A percentile compares a stretch with the other conserved stretches of the same genome.
Conservation (phyloP, 1,140 invertebrate species). For the Eriocheir sinensis region DNA sequence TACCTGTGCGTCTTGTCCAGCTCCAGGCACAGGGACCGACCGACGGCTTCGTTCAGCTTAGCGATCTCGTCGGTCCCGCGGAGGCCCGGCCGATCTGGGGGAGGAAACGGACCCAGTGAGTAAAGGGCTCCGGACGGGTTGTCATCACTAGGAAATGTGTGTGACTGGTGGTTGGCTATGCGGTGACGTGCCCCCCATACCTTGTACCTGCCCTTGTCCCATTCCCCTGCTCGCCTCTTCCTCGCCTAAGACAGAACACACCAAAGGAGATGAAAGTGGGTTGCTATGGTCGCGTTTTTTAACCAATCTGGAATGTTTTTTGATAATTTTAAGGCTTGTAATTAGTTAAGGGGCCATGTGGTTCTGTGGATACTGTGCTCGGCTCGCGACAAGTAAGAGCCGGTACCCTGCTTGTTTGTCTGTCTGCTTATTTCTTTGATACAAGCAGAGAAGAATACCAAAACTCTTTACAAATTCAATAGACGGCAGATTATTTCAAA, state of each 20-base stretch:
- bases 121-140: background rate
- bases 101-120: background rate
- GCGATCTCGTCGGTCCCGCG: slow-evolving; percentile 70
- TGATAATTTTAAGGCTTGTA: too few species aligned
- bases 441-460: too few species aligned
- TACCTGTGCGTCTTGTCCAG: slow-evolving; percentile 73
- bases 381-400: too few species aligned
- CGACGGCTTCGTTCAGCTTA: slow-evolving; percentile 63
- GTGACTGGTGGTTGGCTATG: slow-evolving; percentile 64
- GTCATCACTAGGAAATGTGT: background rate
- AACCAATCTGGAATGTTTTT: too few species aligned
- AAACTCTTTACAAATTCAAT: too few species aligned
- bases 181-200: too few species aligned
- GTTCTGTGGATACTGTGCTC: too few species aligned
- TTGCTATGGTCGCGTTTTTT: too few species aligned
- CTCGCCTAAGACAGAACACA: background rate
- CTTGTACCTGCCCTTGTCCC: too few species aligned
- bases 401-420: background rate
- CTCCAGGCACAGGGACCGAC: slow-evolving; percentile 56
- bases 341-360: too few species aligned
- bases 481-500: too few species aligned
- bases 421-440: background rate
- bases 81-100: slow-evolving; percentile 69
- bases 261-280: background rate
- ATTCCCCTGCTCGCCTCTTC: background rate